Evolutionary conservation across 92 coral and sea anemone genomes (phyloP), one percentile per base, ranked within the genome.

Genomic region (Bergia puertoricense): DNA sequence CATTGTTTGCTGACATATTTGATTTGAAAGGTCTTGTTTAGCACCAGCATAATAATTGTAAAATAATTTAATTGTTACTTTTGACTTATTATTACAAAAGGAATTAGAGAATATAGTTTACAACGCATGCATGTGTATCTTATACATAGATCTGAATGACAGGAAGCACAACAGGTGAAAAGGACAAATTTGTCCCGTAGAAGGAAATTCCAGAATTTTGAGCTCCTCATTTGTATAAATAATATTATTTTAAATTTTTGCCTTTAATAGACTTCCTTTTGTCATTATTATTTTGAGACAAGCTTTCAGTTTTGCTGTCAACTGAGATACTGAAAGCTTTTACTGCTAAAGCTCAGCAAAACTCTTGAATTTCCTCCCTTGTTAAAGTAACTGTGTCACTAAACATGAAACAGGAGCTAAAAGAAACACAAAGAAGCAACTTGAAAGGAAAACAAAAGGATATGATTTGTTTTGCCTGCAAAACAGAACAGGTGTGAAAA

Each of bases 381-480:
- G 69, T 38, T 2, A 39, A 39, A 11, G 43, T 23, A 38, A 43
- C 46, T 44, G 38, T 14, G 46, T 22, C 13, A 46, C 57, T 30
- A 71, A 36, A 84, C 2, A 69, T 30, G 39, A 22, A 37, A 80
- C 50, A 54, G 36, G 20, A 10, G 39, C 77, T 20, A 73, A 13
- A n/a, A 37, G 18, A 14, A 30, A 22, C 18, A 80, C 2, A 15
- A 67, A 56, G 20, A 36, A 16, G 22, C 38, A 9, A 11, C 8
- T 30, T 20, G 65, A 36, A 78, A 7, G 7, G 14, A 30, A 72
- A 36, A 50, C 14, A 41, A 65, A 42, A 62, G 56, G 43, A 46
- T 45, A 78, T 36, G 23, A 30, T n/a, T 84, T 71, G 87, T 84
- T 84, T 84, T 71, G 87, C 87, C 87, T 37, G 87, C 87, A 84